phyloP scores from a whole-genome alignment of 92 coral and sea anemone species.

The Bergia puertoricense region DNA sequence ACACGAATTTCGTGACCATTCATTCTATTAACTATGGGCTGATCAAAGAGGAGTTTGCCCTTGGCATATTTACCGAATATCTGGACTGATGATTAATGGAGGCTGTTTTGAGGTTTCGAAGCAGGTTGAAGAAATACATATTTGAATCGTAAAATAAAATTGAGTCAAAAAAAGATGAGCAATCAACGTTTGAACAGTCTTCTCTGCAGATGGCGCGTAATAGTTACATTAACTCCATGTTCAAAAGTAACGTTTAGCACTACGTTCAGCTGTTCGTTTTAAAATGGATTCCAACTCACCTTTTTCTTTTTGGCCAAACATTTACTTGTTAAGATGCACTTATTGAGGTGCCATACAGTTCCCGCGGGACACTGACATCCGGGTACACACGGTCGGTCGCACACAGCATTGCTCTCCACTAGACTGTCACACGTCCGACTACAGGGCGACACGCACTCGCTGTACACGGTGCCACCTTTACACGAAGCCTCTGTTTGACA shows the following conservation, averaged over 20 bases:
- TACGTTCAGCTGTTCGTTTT: too few relatives aligned
- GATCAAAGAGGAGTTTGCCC: too few relatives aligned
- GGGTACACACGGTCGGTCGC: constrained; percentile 81
- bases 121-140: neutral
- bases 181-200: neutral
- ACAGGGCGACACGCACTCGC: constrained; percentile 95
- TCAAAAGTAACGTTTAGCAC: too few relatives aligned
- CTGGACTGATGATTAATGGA: too few relatives aligned
- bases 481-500: constrained; percentile 72
- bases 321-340: constrained; percentile 75
- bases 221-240: neutral
- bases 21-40: too few relatives aligned
- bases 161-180: too few relatives aligned
- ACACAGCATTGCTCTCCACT: constrained; percentile 59
- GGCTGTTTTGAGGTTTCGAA: too few relatives aligned
- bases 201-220: neutral
- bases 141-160: neutral
- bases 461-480: constrained; percentile 91
- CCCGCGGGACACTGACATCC: constrained; percentile 99
- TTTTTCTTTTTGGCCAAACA: constrained; percentile 49
- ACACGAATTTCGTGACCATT: too few relatives aligned
- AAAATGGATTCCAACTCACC: neutral
- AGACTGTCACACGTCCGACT: constrained; percentile 78
- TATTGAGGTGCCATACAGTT: constrained; percentile 81
- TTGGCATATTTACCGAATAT: too few relatives aligned